A percentile compares a stretch with the other conserved stretches of the same genome.
Evolutionary conservation across 1,140 invertebrate genomes (phyloP).

Genomic region (Neodiprion virginianus): DNA sequence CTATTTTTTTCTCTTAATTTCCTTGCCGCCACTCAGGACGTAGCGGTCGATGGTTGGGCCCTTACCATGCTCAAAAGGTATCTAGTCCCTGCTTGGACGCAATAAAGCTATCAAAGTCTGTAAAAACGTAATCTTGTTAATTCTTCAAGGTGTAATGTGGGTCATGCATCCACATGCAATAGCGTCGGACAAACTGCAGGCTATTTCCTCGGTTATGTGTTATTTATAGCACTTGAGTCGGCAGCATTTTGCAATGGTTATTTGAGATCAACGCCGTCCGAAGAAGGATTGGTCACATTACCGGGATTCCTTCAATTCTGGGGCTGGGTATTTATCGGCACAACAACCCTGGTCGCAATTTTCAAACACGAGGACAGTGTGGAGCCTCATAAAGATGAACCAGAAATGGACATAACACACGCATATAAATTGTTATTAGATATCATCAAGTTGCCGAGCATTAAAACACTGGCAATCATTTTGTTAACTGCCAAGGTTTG

Average conservation of each 20-base stretch:
- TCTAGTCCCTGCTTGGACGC: slow-evolving; percentile 2
- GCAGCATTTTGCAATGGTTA: slow-evolving; percentile 96
- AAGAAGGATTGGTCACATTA: slow-evolving; percentile 83
- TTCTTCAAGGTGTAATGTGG: slow-evolving; percentile 83
- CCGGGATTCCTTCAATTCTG: slow-evolving; percentile 95
- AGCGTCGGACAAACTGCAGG: slow-evolving; percentile 98
- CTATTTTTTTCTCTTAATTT: slow-evolving; percentile 95
- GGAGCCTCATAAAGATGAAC: slow-evolving; percentile 54
- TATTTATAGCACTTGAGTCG: slow-evolving; percentile 98
- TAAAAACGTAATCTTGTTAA: slow-evolving; percentile 11
- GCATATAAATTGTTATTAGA: slow-evolving; percentile 87
- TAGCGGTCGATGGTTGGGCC: slow-evolving; percentile 99
- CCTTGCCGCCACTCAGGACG: slow-evolving; percentile 98
- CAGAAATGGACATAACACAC: slow-evolving; percentile 72
- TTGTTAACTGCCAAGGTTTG: slow-evolving; percentile 90
- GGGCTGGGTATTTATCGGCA: slow-evolving; percentile 90
- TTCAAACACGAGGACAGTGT: slow-evolving; percentile 84
- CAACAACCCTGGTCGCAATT: slow-evolving; percentile 89
- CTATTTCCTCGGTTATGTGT: slow-evolving; percentile 96
- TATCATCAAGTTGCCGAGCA: slow-evolving; percentile 85
- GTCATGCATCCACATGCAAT: slow-evolving; percentile 99
- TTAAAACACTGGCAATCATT: slow-evolving; percentile 79
- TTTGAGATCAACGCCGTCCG: slow-evolving; percentile 74
- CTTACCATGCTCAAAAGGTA: slow-evolving; percentile 96
- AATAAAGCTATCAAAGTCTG: slow-evolving; percentile 13